Evolutionary conservation across 2,113 vertebrate genomes (phyloP).

Genomic region (Syngnathus scovelli): DNA sequence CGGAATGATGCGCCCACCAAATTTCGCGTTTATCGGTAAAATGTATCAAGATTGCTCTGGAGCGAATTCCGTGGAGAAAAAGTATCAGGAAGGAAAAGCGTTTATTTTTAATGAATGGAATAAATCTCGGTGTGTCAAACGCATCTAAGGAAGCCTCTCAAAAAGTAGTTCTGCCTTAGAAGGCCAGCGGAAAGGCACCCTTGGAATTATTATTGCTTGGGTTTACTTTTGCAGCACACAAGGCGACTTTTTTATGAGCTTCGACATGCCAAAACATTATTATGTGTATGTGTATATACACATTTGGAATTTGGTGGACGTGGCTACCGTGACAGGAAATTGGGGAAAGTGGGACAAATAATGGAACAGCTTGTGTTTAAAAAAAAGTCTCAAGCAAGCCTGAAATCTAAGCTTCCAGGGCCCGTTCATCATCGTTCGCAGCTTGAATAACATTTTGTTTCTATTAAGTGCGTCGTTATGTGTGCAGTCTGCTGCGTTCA

Average conservation of each 20-base stretch:
- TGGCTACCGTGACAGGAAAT: too few relatives aligned
- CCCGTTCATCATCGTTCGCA: neutral
- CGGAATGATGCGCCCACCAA: neutral
- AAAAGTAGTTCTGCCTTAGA: neutral
- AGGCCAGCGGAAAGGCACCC: neutral
- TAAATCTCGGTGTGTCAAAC: conserved; percentile 1
- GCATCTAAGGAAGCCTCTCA: neutral
- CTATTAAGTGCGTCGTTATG: neutral
- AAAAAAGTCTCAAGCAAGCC: too few relatives aligned
- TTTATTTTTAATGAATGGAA: neutral
- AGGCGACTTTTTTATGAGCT: too few relatives aligned
- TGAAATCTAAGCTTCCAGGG: neutral
- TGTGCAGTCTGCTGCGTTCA: neutral
- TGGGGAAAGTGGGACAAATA: too few relatives aligned
- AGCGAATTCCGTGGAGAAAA: neutral
- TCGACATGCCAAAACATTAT: too few relatives aligned
- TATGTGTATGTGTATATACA: too few relatives aligned
- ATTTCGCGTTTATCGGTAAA: neutral
- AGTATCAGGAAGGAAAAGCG: neutral
- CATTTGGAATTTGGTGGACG: too few relatives aligned
- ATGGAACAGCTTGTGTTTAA: too few relatives aligned
- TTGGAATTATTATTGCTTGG: neutral
- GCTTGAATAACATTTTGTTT: neutral
- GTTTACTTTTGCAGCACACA: neutral
- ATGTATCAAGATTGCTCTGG: neutral